Conservation (phyloP, 1,140 invertebrate genomes). For the Hyles vespertilio region DNA sequence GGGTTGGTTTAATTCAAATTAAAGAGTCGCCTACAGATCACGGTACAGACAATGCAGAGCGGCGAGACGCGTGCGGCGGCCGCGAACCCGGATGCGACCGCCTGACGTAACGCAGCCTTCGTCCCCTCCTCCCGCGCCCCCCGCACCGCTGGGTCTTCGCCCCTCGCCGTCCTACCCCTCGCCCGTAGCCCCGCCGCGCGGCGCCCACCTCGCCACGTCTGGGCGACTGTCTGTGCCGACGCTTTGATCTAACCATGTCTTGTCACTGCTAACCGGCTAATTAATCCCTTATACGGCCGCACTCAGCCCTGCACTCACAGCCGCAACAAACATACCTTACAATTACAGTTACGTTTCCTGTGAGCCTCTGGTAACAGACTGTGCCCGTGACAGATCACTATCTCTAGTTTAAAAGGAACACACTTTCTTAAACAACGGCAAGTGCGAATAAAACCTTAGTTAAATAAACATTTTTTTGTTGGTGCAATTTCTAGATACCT, state of each 20-base stretch:
- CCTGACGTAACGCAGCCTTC: constrained; percentile 63
- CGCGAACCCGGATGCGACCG: constrained; percentile 67
- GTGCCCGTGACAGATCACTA: constrained; percentile 8
- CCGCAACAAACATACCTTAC: constrained; percentile 1
- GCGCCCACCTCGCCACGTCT: constrained; percentile 48
- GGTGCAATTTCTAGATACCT: no score
- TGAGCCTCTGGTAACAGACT: not conserved
- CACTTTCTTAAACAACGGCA: not conserved
- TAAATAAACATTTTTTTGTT: no score
- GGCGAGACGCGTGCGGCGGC: constrained; percentile 60
- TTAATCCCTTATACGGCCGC: constrained; percentile 40
- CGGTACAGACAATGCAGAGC: constrained; percentile 22
- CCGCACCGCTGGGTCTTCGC: constrained; percentile 2
- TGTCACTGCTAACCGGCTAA: constrained; percentile 38
- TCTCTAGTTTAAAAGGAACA: not conserved
- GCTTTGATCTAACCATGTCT: constrained; percentile 21
- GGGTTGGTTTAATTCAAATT: no score
- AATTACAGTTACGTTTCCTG: constrained; percentile 14
- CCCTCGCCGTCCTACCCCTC: constrained; percentile 23
- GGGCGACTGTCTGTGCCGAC: constrained; percentile 51
- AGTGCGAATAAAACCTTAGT: not conserved
- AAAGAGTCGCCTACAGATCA: no score
- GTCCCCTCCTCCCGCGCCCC: constrained; percentile 28
- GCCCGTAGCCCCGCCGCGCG: constrained; percentile 12
- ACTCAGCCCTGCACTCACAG: no score